Conservation (phyloP, 2,797 vertebrate genomes). For the Sebastes hopkinsi region DNA sequence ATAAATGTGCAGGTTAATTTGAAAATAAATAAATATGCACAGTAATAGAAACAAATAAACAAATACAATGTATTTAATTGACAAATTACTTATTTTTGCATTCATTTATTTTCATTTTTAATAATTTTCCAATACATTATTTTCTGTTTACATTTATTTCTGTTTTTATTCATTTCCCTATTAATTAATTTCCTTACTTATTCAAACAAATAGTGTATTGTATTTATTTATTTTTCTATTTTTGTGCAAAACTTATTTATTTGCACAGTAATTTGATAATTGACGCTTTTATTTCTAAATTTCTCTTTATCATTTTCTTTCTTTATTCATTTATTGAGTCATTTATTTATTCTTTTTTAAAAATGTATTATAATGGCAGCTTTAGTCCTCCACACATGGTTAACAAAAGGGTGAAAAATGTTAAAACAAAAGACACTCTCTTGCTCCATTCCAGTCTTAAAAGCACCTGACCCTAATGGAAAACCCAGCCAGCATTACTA, state of each 20-base stretch:
- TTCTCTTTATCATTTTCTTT: too few relatives aligned
- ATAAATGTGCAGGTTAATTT: not conserved
- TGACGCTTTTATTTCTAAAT: fast-evolving
- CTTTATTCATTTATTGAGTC: fast-evolving
- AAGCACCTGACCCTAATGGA: not conserved
- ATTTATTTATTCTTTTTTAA: too few relatives aligned
- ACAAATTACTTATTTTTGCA: too few relatives aligned
- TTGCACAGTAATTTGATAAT: too few relatives aligned
- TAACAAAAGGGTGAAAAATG: not conserved
- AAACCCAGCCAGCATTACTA: not conserved
- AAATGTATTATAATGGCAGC: too few relatives aligned
- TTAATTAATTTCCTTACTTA: too few relatives aligned
- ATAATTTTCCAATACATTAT: not conserved
- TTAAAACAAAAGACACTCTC: not conserved
- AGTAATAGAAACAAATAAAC: not conserved
- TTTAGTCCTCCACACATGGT: too few relatives aligned
- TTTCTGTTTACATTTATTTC: not conserved
- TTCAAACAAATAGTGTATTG: too few relatives aligned
- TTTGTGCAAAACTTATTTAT: too few relatives aligned
- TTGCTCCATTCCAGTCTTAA: not conserved
- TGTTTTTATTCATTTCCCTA: too few relatives aligned
- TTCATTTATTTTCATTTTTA: not conserved
- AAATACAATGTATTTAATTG: not conserved
- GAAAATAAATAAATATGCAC: not conserved
- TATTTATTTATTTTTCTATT: too few relatives aligned